phyloP scores from a whole-genome alignment of 2,797 vertebrate species.

The Pseudochaenichthys georgianus region DNA sequence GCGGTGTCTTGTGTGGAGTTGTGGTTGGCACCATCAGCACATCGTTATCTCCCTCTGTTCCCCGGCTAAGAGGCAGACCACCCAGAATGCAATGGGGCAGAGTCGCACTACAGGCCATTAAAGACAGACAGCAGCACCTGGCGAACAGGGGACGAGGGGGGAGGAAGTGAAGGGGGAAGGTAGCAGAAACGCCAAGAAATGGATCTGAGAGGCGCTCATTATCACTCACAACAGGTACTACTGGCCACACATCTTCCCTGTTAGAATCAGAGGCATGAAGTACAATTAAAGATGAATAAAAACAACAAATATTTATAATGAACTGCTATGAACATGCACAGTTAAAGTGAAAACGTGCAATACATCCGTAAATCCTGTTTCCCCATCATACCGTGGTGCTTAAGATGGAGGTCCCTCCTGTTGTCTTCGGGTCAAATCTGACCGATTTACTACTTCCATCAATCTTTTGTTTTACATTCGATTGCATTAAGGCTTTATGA shows the following conservation, averaged over 20 bases:
- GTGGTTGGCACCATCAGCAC: conserved; percentile 74
- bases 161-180: conserved; percentile 51
- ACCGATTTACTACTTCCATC: too few relatives aligned
- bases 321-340: too few relatives aligned
- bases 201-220: conserved; percentile 64
- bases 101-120: conserved; percentile 68
- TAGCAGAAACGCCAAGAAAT: conserved; percentile 43
- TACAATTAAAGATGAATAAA: too few relatives aligned
- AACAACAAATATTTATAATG: too few relatives aligned
- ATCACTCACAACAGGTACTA: conserved; percentile 41
- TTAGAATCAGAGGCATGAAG: too few relatives aligned
- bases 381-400: too few relatives aligned
- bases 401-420: too few relatives aligned
- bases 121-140: conserved; percentile 61
- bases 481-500: too few relatives aligned
- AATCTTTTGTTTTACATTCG: too few relatives aligned
- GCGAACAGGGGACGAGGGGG: conserved; percentile 42
- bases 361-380: too few relatives aligned
- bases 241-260: conserved; percentile 30
- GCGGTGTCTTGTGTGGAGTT: conserved; percentile 58
- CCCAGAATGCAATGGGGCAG: conserved; percentile 50
- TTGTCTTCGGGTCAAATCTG: too few relatives aligned
- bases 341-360: too few relatives aligned
- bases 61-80: conserved; percentile 66
- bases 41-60: conserved; percentile 78